phyloP scores from a whole-genome alignment of 2,888 invertebrate species.

The Lumbricus terrestris region DNA sequence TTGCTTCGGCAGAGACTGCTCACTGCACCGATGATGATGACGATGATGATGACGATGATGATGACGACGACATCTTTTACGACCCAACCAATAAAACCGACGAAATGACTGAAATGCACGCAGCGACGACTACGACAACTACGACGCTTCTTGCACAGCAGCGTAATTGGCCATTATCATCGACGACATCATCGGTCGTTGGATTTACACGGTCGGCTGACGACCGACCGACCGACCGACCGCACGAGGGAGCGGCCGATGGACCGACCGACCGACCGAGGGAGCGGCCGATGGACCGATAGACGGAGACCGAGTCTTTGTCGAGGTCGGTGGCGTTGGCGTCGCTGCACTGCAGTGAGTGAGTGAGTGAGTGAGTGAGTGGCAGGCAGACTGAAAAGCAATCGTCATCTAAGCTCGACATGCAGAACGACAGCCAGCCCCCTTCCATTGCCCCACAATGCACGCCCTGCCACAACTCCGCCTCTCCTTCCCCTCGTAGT shows the following conservation, averaged over 20 bases:
- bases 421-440: too few species aligned
- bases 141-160: neutral
- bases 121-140: neutral
- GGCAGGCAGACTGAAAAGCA: neutral
- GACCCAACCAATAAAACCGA: neutral
- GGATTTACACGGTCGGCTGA: neutral
- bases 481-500: neutral
- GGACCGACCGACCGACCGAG: too few species aligned
- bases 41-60: too few species aligned
- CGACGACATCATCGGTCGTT: neutral
- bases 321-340: neutral
- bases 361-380: neutral
- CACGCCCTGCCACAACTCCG: neutral
- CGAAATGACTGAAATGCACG: neutral
- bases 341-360: neutral
- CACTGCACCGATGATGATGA: too few species aligned
- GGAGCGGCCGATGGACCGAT: too few species aligned
- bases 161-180: constrained; percentile 3
- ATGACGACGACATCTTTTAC: too few species aligned
- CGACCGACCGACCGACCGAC: neutral
- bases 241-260: too few species aligned
- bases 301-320: neutral
- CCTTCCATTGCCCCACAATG: neutral
- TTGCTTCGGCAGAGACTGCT: neutral
- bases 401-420: neutral